A percentile compares a stretch with the other conserved stretches of the same genome.
These are phyloP conservation scores for Bilobella aurantiaca DNA, from an alignment of 1,140 invertebrate species.

Conservation along the genomic window DNA sequence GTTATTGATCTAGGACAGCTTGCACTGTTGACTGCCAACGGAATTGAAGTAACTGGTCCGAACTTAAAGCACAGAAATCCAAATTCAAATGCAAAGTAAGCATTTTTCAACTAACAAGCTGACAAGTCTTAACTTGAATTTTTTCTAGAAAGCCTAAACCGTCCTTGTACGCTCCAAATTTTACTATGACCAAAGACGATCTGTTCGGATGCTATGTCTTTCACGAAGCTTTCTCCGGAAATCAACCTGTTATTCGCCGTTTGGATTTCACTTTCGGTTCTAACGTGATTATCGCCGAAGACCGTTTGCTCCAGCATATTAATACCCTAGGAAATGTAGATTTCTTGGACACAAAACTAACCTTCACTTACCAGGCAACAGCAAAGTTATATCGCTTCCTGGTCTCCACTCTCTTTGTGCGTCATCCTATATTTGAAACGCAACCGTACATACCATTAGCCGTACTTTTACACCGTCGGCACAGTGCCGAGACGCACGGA, in stretches of 20 bases:
- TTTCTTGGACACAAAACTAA: not conserved
- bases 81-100: not conserved
- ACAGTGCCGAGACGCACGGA: not conserved
- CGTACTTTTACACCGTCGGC: not conserved
- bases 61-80: not conserved
- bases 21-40: not conserved
- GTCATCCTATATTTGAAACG: slow-evolving; percentile 1
- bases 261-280: not conserved
- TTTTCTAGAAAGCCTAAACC: not conserved
- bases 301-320: not conserved
- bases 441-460: not conserved
- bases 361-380: not conserved
- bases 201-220: slow-evolving; percentile 1
- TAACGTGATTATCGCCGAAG: not conserved
- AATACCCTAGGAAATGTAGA: not conserved
- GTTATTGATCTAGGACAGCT: not conserved
- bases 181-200: not conserved
- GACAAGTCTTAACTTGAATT: not conserved
- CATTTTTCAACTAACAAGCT: not conserved
- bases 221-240: not conserved
- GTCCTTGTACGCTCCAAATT: not conserved
- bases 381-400: not conserved
- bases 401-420: not conserved
- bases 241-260: not conserved
- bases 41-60: slow-evolving; percentile 1